These are phyloP conservation scores for Chrysolina oricalcia DNA, from an alignment of 2,888 invertebrate genomes.

Conservation along the genomic window DNA sequence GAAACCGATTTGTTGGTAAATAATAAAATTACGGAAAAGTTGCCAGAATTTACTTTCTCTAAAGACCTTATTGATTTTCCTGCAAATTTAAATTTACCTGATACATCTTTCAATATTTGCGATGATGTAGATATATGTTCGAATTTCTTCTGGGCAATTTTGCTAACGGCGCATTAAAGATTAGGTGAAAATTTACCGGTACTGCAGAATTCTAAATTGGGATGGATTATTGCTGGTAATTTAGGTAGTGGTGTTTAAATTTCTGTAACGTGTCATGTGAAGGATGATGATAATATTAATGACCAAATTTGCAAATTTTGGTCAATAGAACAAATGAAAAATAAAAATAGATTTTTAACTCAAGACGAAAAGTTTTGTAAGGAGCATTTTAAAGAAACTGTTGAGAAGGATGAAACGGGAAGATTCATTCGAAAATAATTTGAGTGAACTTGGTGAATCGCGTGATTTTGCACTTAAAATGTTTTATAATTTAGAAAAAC, in stretches of 20 bases:
- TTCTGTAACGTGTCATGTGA: no score
- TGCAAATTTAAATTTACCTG: no score
- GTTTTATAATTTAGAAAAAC: no score
- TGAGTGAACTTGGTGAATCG: background rate
- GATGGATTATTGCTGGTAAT: slow-evolving; percentile 3
- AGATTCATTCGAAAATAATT: background rate
- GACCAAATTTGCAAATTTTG: slow-evolving; percentile 12
- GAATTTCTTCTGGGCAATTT: slow-evolving; percentile 26
- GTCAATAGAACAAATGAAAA: slow-evolving; percentile 8
- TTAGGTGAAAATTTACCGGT: no score
- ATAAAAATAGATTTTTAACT: no score
- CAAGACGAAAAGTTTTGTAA: background rate
- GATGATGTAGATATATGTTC: no score
- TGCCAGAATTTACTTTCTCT: no score
- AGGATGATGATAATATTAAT: slow-evolving; percentile 8
- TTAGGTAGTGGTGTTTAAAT: background rate
- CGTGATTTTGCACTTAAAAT: no score
- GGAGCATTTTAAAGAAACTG: background rate
- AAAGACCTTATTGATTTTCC: no score
- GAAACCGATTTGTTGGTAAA: slow-evolving; percentile 21
- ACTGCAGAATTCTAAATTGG: no score
- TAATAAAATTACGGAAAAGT: slow-evolving; percentile 13
- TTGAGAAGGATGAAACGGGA: background rate
- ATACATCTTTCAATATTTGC: no score
- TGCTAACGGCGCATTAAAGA: slow-evolving; percentile 10